These are phyloP conservation scores for Eueremaeus valkanovi DNA, from an alignment of 2,888 invertebrate genomes.

Conservation along the genomic window DNA sequence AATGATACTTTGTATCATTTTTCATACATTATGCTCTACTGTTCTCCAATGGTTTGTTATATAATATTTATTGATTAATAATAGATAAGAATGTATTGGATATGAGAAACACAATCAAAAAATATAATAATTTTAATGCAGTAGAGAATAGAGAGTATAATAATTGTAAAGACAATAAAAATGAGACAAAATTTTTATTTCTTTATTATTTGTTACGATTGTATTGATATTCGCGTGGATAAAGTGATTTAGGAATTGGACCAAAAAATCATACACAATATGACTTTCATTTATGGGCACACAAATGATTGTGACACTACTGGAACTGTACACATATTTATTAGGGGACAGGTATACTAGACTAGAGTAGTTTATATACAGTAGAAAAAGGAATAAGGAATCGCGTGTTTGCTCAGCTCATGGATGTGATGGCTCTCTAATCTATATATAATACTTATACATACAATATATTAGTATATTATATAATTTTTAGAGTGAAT, in stretches of 20 bases:
- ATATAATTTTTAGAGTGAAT: constrained; percentile 18
- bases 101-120: no score
- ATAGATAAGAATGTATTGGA: no score
- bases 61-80: no score
- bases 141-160: not conserved
- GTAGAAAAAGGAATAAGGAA: not conserved
- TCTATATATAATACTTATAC: not conserved
- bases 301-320: constrained; percentile 16
- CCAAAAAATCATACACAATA: not conserved
- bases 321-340: not conserved
- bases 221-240: not conserved
- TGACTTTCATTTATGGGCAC: not conserved
- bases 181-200: not conserved
- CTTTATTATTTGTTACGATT: not conserved
- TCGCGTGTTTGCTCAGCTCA: not conserved
- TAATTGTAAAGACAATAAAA: not conserved
- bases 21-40: no score
- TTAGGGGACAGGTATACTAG: not conserved
- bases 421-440: not conserved
- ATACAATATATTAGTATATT: constrained; percentile 6
- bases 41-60: no score
- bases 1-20: no score
- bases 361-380: not conserved
- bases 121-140: no score
- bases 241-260: not conserved